Percentiles rank a stretch among this genome's conserved stretches.
phyloP scores from a whole-genome alignment of 2,113 vertebrate genomes.

The Scomber scombrus region DNA sequence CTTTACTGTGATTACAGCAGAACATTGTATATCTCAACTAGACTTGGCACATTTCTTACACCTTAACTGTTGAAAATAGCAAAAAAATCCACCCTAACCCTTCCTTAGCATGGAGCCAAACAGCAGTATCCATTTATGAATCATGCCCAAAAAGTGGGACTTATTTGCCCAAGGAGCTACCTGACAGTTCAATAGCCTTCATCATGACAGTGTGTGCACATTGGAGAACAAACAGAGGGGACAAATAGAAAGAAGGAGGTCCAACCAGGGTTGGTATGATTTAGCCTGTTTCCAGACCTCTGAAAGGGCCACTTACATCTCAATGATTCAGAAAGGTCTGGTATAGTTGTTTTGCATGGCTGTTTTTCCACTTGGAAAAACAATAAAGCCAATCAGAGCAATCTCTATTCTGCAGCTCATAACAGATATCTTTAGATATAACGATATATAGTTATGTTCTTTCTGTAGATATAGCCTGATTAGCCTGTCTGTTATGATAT shows the following conservation, averaged over 20 bases:
- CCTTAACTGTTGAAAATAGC: slow-evolving; percentile 11
- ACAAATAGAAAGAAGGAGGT: slow-evolving; percentile 41
- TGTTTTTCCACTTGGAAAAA: background rate
- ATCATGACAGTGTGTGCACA: slow-evolving; percentile 42
- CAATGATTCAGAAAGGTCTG: slow-evolving; percentile 5
- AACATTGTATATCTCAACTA: background rate
- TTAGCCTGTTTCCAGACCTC: slow-evolving; percentile 28
- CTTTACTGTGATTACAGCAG: background rate
- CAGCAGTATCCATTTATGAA: slow-evolving; percentile 7
- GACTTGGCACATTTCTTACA: background rate
- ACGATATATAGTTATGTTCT: no score
- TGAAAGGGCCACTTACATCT: slow-evolving; percentile 2
- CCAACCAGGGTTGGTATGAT: slow-evolving; percentile 27
- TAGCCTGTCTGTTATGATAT: no score
- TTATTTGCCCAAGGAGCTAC: slow-evolving; percentile 34
- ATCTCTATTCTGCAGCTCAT: background rate
- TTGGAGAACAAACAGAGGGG: slow-evolving; percentile 46
- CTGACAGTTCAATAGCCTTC: slow-evolving; percentile 28
- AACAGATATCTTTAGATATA: background rate
- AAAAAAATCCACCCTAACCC: background rate
- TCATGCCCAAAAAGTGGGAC: background rate
- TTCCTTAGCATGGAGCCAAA: background rate
- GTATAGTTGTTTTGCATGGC: no score
- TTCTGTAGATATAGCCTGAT: no score
- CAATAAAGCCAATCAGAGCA: background rate